Percentiles rank a stretch among this genome's conserved stretches.
Evolutionary conservation across 2,797 vertebrate genomes (phyloP).

Genomic region (Siniperca undulata): DNA sequence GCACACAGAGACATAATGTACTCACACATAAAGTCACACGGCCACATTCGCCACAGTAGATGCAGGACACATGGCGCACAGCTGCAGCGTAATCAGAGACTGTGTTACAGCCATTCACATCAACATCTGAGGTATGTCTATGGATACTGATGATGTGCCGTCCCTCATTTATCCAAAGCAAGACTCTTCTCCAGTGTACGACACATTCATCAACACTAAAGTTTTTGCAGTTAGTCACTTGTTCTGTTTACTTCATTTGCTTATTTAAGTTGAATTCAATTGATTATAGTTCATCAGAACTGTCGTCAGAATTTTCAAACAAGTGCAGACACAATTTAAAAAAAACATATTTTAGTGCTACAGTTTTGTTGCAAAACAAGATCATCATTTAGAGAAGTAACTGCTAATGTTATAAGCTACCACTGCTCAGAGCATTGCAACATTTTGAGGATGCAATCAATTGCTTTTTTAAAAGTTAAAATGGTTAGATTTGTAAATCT

Average conservation of each 20-base stretch:
- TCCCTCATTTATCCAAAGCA: constrained; percentile 36
- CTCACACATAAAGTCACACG: constrained; percentile 37
- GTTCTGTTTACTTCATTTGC: constrained; percentile 36
- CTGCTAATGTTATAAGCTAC: not conserved
- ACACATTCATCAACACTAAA: constrained; percentile 40
- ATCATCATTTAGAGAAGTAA: constrained; percentile 19
- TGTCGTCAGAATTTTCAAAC: not conserved
- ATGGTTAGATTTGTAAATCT: constrained; percentile 18
- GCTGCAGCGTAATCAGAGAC: constrained; percentile 79
- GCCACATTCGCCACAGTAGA: constrained; percentile 61
- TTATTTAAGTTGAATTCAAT: constrained; percentile 19
- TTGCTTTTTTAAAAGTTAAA: not conserved
- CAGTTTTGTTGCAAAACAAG: constrained; percentile 28
- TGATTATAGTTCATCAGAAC: constrained; percentile 17
- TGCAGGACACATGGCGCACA: constrained; percentile 66
- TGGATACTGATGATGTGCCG: constrained; percentile 51
- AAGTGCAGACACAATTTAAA: constrained; percentile 16
- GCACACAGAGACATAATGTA: constrained; percentile 34
- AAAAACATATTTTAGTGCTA: constrained; percentile 15
- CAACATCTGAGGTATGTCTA: constrained; percentile 55
- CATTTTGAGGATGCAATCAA: constrained; percentile 14
- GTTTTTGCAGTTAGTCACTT: constrained; percentile 24
- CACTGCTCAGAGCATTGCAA: not conserved
- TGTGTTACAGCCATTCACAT: constrained; percentile 47
- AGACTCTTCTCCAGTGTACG: constrained; percentile 21